These are phyloP conservation scores for Telmatochromis sp. DNA, from an alignment of 2,113 vertebrate species.

Conservation along the genomic window DNA sequence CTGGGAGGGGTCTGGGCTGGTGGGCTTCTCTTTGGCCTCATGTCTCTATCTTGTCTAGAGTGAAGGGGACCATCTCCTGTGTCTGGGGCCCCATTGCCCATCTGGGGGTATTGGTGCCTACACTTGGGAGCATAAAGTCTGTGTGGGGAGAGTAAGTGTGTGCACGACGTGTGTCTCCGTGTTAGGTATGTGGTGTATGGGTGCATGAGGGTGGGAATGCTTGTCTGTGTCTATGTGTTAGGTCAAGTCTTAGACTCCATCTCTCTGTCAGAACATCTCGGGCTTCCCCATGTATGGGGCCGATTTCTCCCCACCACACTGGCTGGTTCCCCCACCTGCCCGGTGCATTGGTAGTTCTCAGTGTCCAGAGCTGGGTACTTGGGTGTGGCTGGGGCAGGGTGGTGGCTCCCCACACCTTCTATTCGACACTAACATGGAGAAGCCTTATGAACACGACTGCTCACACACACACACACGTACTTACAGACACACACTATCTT, in stretches of 20 bases:
- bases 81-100: neutral
- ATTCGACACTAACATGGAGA: neutral
- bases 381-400: neutral
- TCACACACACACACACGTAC: neutral
- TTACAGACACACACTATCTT: neutral
- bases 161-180: neutral
- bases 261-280: neutral
- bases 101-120: neutral
- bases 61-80: neutral
- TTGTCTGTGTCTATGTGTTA: neutral
- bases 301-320: neutral
- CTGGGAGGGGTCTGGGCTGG: neutral
- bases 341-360: neutral
- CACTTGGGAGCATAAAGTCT: neutral
- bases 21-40: neutral
- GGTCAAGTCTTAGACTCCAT: neutral
- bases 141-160: accelerated
- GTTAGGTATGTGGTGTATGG: neutral
- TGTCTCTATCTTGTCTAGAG: accelerated
- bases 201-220: neutral
- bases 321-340: neutral
- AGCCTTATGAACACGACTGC: accelerated
- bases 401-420: neutral
- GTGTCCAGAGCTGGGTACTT: neutral
- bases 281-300: neutral